Conservation (phyloP, 2,888 invertebrate species). For the Cataglyphis altisquamis region DNA sequence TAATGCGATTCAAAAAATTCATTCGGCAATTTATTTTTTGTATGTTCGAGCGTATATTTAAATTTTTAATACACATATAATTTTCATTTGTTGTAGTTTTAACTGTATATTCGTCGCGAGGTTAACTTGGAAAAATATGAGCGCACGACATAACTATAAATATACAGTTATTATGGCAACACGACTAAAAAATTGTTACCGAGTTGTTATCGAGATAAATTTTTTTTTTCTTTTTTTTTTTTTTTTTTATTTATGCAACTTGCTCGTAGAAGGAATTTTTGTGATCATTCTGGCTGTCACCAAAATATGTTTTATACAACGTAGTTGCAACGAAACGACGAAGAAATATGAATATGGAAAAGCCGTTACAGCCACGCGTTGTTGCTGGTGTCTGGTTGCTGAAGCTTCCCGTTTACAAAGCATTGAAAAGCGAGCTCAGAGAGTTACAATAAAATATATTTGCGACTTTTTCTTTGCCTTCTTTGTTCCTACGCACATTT, state of each 20-base stretch:
- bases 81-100: constrained; percentile 21
- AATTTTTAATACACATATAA: constrained; percentile 21
- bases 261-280: neutral
- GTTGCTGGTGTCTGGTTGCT: constrained; percentile 21
- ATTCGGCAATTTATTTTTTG: neutral
- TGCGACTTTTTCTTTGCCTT: constrained; percentile 34
- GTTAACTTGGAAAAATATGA: neutral
- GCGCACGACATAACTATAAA: neutral
- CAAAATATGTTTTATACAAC: neutral
- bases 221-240: neutral
- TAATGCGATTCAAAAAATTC: neutral
- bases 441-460: constrained; percentile 31
- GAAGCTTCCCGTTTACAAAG: constrained; percentile 29
- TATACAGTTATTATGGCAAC: constrained; percentile 13
- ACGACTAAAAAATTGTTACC: constrained; percentile 23
- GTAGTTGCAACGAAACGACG: constrained; percentile 37
- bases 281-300: constrained; percentile 13
- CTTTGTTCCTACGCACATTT: constrained; percentile 53
- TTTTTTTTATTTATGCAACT: constrained; percentile 14
- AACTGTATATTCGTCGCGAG: neutral
- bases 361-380: constrained; percentile 20
- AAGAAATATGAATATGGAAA: constrained; percentile 50
- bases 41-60: neutral
- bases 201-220: neutral
- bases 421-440: constrained; percentile 42